Evolutionary conservation across 2,888 invertebrate genomes (phyloP).

Genomic region (Rotaria macrura): DNA sequence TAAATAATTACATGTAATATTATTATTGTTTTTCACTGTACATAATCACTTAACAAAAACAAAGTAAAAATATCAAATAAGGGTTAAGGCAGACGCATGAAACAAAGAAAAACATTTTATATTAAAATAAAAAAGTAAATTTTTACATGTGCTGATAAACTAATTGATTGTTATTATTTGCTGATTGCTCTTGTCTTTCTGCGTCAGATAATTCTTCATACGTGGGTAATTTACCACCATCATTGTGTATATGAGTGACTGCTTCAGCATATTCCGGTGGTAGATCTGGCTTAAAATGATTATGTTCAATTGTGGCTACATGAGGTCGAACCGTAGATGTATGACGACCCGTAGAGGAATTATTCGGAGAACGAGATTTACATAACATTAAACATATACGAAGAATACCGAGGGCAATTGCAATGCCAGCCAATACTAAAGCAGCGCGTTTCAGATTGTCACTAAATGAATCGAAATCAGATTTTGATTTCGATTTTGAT

Average conservation of each 20-base stretch:
- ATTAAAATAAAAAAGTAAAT: neutral
- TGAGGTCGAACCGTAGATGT: neutral
- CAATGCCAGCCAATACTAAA: constrained; percentile 11
- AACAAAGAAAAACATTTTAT: neutral
- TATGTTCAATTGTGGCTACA: neutral
- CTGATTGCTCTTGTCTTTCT: neutral
- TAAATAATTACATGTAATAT: neutral
- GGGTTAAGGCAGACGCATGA: neutral
- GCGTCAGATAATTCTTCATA: neutral
- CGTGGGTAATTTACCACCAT: neutral
- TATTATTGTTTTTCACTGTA: neutral
- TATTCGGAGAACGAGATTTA: neutral
- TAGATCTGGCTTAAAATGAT: constrained; percentile 3
- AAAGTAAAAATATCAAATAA: neutral
- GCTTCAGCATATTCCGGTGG: neutral
- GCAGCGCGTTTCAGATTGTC: neutral
- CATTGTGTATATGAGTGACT: neutral
- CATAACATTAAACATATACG: constrained; percentile 16
- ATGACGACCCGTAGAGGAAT: neutral
- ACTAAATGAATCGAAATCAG: neutral
- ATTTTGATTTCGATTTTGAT: neutral
- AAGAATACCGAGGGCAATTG: neutral
- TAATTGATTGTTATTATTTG: neutral
- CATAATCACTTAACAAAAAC: neutral
- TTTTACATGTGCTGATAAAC: neutral